Base-by-base conservation (phyloP, 1,140 invertebrate genomes). In the Lordiphosa mommai region DNA sequence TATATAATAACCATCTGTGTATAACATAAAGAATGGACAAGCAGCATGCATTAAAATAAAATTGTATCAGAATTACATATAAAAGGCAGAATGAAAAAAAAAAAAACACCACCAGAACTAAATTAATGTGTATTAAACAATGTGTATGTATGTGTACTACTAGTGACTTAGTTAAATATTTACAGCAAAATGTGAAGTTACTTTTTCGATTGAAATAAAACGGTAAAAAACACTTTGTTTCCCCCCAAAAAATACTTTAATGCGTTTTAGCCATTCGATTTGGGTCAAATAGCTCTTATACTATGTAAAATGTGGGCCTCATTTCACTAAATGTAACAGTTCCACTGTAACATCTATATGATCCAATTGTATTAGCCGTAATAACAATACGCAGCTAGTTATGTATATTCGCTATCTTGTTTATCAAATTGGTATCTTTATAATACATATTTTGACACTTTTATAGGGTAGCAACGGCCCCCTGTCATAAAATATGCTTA, bases 91-190 rank as follows among this genome's bases (percentile, higher is more conserved):
- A 43, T n/a, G 67, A 17, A 57, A 60, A n/a, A 52, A 41, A 74
- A 60, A 10, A 60, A 43, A 74, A 76, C n/a, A 82, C 76, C 76
- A 82, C 76, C 76, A 80, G 74, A 82, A 71, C 36, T 82, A 82
- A 80, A 76, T 84, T 76, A 67, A 72, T 58, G 61, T 76, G 67
- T 80, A 76, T 76, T 76, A 55, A 80, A 76, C 61, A 66, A 61
- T 82, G 48, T 37, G 48, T 38, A 49, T 59, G 47, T 52, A 61
- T 53, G 68, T 80, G 23, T 27, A 27, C 23, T 27, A 17, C 16
- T 17, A 76, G 71, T 50, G n/a, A 67, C 57, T 80, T 80, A 76
- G 77, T 80, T 80, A 82, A 76, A 71, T 71, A 67, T 76, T 82
- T 67, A 70, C 70, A 72, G 49, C 32, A 43, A 41, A 71, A 53